phyloP scores from a whole-genome alignment of 1,140 invertebrate species.

The Drosophila pallidifrons region DNA sequence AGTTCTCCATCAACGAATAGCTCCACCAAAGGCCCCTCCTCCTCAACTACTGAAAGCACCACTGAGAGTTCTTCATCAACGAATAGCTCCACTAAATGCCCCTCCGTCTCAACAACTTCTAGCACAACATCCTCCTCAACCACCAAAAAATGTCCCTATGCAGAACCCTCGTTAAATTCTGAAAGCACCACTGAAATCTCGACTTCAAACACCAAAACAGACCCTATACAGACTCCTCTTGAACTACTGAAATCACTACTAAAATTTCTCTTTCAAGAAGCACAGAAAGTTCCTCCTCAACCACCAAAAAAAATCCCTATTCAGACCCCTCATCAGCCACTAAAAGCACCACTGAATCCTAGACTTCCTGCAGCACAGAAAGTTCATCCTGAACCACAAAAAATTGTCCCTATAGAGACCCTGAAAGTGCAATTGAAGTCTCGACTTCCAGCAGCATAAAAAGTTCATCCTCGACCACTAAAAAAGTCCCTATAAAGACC shows the following conservation, averaged over 20 bases:
- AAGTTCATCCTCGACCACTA: too few relatives aligned
- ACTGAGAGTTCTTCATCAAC: not conserved
- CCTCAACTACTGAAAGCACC: not conserved
- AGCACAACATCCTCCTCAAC: not conserved
- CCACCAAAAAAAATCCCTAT: too few relatives aligned
- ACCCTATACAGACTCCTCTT: not conserved
- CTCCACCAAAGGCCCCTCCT: too few relatives aligned
- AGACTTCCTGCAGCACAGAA: too few relatives aligned
- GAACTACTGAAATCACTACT: conserved; percentile 3
- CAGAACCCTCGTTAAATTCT: not conserved
- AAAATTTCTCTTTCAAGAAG: conserved; percentile 5
- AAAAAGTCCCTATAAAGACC: too few relatives aligned
- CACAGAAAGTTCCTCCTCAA: not conserved
- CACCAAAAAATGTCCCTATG: conserved; percentile 7
- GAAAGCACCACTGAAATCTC: conserved; percentile 7
- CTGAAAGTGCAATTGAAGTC: too few relatives aligned
- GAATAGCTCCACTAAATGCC: too few relatives aligned
- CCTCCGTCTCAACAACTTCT: too few relatives aligned
- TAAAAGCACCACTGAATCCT: not conserved
- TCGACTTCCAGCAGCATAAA: too few relatives aligned
- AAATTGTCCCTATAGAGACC: too few relatives aligned
- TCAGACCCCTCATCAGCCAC: too few relatives aligned
- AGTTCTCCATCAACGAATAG: not conserved
- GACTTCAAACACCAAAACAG: too few relatives aligned
- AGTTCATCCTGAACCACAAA: not conserved